Percentiles rank a stretch among this genome's conserved stretches.
These are phyloP conservation scores for Psilopsiagon aurifrons DNA, from an alignment of 2,113 vertebrate genomes.

Conservation along the genomic window DNA sequence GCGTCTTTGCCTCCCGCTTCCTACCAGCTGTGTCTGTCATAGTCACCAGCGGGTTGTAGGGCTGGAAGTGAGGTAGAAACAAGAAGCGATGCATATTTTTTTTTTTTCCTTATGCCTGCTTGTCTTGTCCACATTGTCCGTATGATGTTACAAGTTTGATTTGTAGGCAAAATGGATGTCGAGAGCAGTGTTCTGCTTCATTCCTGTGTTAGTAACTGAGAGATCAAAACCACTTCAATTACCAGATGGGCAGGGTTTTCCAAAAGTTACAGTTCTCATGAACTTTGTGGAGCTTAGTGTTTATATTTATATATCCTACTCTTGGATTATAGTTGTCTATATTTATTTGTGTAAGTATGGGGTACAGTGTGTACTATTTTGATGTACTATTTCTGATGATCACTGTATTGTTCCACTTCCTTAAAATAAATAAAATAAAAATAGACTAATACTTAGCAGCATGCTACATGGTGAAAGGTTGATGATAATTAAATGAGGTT, in stretches of 20 bases:
- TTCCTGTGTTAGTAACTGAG: neutral
- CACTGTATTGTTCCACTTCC: constrained; percentile 55
- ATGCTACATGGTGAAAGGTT: neutral
- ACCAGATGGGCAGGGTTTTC: neutral
- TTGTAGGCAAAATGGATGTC: neutral
- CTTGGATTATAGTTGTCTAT: constrained; percentile 21
- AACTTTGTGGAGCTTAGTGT: constrained; percentile 8
- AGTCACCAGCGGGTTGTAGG: neutral
- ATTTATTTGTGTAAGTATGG: constrained; percentile 58
- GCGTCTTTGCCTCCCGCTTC: neutral
- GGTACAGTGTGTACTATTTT: constrained; percentile 35
- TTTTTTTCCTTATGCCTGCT: neutral
- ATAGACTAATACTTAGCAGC: constrained; percentile 26
- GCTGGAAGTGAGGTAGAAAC: neutral
- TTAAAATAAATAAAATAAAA: constrained; percentile 60
- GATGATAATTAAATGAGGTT: constrained; percentile 3
- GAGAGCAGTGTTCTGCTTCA: neutral
- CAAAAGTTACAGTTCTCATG: constrained; percentile 18
- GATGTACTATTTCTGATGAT: constrained; percentile 50
- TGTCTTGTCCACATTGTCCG: neutral
- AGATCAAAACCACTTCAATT: neutral
- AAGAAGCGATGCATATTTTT: neutral
- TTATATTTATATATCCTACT: constrained; percentile 35
- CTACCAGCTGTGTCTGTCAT: neutral
- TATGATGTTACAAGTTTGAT: neutral